Evolutionary conservation across 2,113 vertebrate genomes (phyloP), one percentile per base, ranked within the genome.

Genomic region (Tachycineta bicolor): DNA sequence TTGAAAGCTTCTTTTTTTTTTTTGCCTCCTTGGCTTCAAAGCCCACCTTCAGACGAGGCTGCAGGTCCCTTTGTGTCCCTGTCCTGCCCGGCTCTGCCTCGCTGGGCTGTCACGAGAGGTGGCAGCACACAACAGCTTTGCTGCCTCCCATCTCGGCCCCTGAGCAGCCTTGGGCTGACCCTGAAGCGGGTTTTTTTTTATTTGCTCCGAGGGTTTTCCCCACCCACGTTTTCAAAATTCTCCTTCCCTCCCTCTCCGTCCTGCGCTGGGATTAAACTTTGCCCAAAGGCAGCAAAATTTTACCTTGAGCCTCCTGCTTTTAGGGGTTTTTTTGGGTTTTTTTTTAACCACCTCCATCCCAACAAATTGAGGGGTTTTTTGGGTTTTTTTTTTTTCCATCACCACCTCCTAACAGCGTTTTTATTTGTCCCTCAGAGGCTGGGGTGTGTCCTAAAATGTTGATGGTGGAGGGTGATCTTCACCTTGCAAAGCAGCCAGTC

Each of bases 41-140:
- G 3, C 7, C 15, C 52, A 11, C 19, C 12, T 74, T 39, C 8
- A 12, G 41, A 20, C 1, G 28, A n/a, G 60, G 29, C 81, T 82
- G 37, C 22, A 34, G 44, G 31, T 26, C 11, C 3, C 14, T 46
- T 25, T 16, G 6, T 90, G 44, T 43, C 71, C 46, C 20, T 81
- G 5, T n/a, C n/a, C n/a, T n/a, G n/a, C n/a, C n/a, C n/a, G n/a
- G n/a, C 41, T 43, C 9, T 14, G 55, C 37, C 37, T 37, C 37
- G 37, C 37, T 37, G 37, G 37, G 37, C 37, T 37, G 37, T 37
- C 37, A 37, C 95, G 65, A 67, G 85, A 96, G 92, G 63, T 94
- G 93, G 92, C 96, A 92, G 90, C 90, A 90, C 90, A 87, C 73
- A 83, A 83, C 92, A 87, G 91, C 89, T 80, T 80, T 93, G 75